Conservation (phyloP, 2,797 vertebrate species). For the Scyliorhinus canicula region DNA sequence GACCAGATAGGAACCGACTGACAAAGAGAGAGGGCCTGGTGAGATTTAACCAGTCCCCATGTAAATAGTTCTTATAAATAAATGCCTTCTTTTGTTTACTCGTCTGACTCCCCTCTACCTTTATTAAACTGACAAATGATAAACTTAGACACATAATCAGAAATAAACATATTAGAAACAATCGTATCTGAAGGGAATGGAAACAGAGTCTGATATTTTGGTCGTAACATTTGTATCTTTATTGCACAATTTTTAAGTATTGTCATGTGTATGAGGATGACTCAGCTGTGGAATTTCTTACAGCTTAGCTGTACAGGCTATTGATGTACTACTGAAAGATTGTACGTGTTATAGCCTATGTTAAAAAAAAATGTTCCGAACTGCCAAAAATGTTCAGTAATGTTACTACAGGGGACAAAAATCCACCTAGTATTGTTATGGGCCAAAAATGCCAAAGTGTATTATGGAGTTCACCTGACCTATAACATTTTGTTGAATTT, state of each 20-base stretch:
- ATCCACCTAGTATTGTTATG: background rate
- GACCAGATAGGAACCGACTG: no score
- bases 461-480: no score
- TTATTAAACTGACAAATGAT: background rate
- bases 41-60: no score
- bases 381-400: background rate
- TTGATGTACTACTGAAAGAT: background rate
- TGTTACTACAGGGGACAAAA: background rate
- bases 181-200: background rate
- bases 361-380: background rate
- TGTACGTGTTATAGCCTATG: background rate
- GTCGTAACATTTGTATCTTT: background rate
- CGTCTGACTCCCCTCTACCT: no score
- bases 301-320: background rate
- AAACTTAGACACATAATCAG: background rate
- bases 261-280: background rate
- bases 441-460: no score
- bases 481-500: no score
- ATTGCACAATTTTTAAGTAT: background rate
- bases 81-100: no score
- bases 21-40: no score
- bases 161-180: background rate
- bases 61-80: no score
- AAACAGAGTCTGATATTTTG: background rate
- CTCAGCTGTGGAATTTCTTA: background rate